Evolutionary conservation across 1,140 invertebrate genomes (phyloP).

Genomic region (Camponotus floridanus): DNA sequence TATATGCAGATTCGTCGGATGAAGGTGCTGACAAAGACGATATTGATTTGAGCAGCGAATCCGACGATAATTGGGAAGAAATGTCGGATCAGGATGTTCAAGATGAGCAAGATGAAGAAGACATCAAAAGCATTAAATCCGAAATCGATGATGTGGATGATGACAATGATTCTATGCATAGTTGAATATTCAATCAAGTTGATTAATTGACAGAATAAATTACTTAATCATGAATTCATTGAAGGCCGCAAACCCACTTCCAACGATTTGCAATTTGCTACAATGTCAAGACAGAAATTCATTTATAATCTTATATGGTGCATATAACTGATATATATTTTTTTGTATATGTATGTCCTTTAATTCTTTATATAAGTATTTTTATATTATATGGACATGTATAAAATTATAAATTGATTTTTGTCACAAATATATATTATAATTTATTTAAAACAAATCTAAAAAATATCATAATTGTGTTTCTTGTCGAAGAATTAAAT

Average conservation of each 20-base stretch:
- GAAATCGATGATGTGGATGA: constrained; percentile 63
- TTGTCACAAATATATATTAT: too few relatives aligned
- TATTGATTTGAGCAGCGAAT: constrained; percentile 81
- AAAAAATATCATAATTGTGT: not conserved
- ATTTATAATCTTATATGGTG: too few relatives aligned
- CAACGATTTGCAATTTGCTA: too few relatives aligned
- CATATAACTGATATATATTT: too few relatives aligned
- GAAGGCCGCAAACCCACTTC: not conserved
- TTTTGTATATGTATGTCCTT: too few relatives aligned
- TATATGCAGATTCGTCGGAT: constrained; percentile 80
- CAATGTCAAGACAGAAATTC: too few relatives aligned
- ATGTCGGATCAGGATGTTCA: constrained; percentile 81
- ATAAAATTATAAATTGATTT: too few relatives aligned
- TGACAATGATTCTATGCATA: constrained; percentile 78
- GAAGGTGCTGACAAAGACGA: constrained; percentile 81
- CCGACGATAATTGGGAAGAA: constrained; percentile 85
- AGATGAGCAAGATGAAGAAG: constrained; percentile 73
- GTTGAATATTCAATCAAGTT: constrained; percentile 70
- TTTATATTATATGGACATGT: too few relatives aligned
- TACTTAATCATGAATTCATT: not conserved
- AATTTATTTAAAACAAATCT: not conserved
- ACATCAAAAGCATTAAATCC: constrained; percentile 79
- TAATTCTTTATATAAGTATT: too few relatives aligned
- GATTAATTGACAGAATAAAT: constrained; percentile 20
- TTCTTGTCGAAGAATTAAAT: not conserved